Evolutionary conservation across 2,797 vertebrate species (phyloP).

Genomic region (Anableps anableps): DNA sequence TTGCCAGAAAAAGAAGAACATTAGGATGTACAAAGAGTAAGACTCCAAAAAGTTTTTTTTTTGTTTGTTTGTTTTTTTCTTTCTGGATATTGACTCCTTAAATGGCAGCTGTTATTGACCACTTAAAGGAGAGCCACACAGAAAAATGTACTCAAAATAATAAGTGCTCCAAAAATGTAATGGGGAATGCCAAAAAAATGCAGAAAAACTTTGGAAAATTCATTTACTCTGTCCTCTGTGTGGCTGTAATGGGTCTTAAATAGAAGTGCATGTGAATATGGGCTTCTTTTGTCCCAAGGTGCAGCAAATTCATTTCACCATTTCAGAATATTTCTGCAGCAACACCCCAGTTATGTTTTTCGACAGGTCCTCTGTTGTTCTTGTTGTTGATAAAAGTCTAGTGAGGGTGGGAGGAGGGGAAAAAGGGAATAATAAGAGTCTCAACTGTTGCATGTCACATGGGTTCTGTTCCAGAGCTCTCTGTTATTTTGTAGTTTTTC

Average conservation of each 20-base stretch:
- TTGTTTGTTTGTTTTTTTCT: neutral
- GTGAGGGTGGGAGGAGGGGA: slow-evolving; percentile 64
- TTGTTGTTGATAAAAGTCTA: slow-evolving; percentile 77
- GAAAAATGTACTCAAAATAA: slow-evolving; percentile 61
- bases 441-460: slow-evolving; percentile 93
- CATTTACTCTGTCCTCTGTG: slow-evolving; percentile 52
- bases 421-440: slow-evolving; percentile 65
- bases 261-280: slow-evolving; percentile 87
- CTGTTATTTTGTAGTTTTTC: slow-evolving; percentile 99
- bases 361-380: slow-evolving; percentile 81
- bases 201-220: slow-evolving; percentile 28
- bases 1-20: slow-evolving; percentile 47
- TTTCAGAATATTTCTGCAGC: slow-evolving; percentile 85
- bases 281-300: slow-evolving; percentile 86
- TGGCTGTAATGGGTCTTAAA: slow-evolving; percentile 87
- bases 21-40: slow-evolving; percentile 36
- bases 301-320: slow-evolving; percentile 83
- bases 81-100: slow-evolving; percentile 38
- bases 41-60: slow-evolving; percentile 29
- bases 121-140: slow-evolving; percentile 68
- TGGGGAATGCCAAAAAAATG: slow-evolving; percentile 44
- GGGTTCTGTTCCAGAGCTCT: slow-evolving; percentile 89
- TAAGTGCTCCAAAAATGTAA: slow-evolving; percentile 56
- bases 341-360: slow-evolving; percentile 78
- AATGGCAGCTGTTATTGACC: slow-evolving; percentile 41